phyloP scores from a whole-genome alignment of 2,113 vertebrate species.

The Neogale vison region DNA sequence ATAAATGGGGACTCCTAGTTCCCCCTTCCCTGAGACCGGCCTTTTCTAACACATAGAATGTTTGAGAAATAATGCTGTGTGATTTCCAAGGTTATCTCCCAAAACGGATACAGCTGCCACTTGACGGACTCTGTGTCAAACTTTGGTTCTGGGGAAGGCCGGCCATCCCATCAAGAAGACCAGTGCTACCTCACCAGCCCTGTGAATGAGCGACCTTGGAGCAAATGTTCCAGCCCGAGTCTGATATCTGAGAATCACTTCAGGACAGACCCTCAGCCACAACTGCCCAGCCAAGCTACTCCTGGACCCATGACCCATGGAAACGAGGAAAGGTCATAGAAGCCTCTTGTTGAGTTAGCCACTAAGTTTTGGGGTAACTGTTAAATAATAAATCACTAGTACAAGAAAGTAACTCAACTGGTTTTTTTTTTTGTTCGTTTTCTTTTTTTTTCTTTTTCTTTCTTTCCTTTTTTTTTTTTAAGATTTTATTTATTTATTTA shows the following conservation, averaged over 20 bases:
- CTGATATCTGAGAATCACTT: background rate
- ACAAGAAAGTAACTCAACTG: background rate
- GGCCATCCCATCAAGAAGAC: background rate
- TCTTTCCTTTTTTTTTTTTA: background rate
- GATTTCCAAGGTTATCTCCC: background rate
- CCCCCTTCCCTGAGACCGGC: background rate
- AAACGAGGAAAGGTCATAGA: background rate
- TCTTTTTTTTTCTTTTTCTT: background rate
- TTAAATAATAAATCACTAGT: background rate
- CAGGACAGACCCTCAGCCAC: background rate
- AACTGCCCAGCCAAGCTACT: background rate
- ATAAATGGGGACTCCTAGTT: background rate
- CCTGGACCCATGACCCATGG: background rate
- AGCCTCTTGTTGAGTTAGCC: background rate
- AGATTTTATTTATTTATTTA: too few relatives aligned
- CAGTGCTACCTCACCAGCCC: background rate
- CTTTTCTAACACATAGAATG: background rate
- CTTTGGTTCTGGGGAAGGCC: background rate
- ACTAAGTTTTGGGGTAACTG: background rate
- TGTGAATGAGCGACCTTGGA: rapidly evolving
- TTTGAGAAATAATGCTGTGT: background rate
- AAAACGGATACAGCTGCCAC: background rate
- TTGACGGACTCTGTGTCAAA: background rate
- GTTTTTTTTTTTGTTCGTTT: background rate
- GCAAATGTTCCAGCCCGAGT: background rate